Evolutionary conservation across 2,797 vertebrate species (phyloP), one percentile per base, ranked within the genome.

Genomic region (Avahi laniger): DNA sequence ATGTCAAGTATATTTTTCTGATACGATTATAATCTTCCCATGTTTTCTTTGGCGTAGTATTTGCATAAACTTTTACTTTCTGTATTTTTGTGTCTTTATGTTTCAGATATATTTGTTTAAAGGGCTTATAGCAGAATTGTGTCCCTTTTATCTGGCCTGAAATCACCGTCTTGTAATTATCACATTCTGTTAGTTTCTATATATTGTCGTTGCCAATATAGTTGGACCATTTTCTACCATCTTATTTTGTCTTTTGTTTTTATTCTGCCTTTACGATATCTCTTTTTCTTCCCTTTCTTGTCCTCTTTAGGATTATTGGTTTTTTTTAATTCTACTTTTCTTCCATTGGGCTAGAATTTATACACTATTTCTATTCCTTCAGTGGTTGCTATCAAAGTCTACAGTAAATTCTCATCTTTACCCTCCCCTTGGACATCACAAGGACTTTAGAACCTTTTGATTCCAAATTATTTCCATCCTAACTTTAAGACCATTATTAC

Each of bases 401-500:
- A 15, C 28, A 12, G 15, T 20, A 43, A 50, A 30, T 33, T 13
- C 33, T 26, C 8, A 4, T 28, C 17, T 22, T 48, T 15, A 8
- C 33, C 46, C 38, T 48, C 46, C n/a, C 13, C 86, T 5, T 22
- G 35, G 28, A 41, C 41, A 6, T 20, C 6, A 0, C 12, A 1
- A 2, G 13, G 63, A 22, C 17, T 3, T n/a, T 17, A 52, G 43
- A 46, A 5, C 1, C 22, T 22, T n/a, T 35, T 22, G 9, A 0
- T 15, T 20, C 81, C 69, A 41, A 41, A 0, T 5, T 7, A 0
- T 14, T 18, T 10, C 26, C 2, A 57, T 22, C 63, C 50, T 26
- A 7, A 15, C 30, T 7, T 8, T 1, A 5, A 48, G 75, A n/a
- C 17, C 35, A 0, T 12, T 18, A 0, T 52, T 0, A 1, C 79